Evolutionary conservation across 2,888 invertebrate genomes (phyloP).

Genomic region (Trachelus iudaicus): DNA sequence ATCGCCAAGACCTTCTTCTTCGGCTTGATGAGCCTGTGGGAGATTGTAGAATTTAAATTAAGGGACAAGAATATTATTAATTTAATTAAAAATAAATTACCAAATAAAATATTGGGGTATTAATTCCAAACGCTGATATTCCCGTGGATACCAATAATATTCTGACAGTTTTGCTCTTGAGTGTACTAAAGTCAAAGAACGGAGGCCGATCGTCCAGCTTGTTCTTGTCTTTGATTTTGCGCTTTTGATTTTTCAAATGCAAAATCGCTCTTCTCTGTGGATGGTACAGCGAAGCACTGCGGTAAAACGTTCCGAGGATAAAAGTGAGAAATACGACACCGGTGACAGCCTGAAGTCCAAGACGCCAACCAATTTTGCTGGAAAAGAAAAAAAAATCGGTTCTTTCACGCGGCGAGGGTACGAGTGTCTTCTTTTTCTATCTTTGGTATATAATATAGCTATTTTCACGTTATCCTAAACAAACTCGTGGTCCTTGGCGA

Average conservation of each 20-base stretch:
- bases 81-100: constrained; percentile 53
- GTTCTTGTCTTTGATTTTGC: constrained; percentile 84
- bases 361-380: constrained; percentile 84
- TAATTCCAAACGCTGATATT: constrained; percentile 84
- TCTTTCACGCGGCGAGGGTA: neutral
- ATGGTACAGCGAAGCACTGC: constrained; percentile 89
- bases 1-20: constrained; percentile 78
- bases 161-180: constrained; percentile 86
- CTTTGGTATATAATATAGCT: no score
- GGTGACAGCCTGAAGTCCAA: constrained; percentile 88
- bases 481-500: no score
- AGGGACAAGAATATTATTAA: no score
- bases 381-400: constrained; percentile 39
- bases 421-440: no score
- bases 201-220: constrained; percentile 82
- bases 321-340: constrained; percentile 85
- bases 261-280: constrained; percentile 88
- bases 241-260: constrained; percentile 88
- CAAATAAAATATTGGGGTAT: constrained; percentile 86
- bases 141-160: constrained; percentile 84
- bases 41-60: constrained; percentile 2
- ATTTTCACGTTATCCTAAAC: no score
- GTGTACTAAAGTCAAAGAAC: constrained; percentile 87
- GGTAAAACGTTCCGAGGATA: constrained; percentile 87
- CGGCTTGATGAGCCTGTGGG: constrained; percentile 77